Conservation (phyloP, 2,113 vertebrate genomes). For the Ceuthmochares aereus region DNA sequence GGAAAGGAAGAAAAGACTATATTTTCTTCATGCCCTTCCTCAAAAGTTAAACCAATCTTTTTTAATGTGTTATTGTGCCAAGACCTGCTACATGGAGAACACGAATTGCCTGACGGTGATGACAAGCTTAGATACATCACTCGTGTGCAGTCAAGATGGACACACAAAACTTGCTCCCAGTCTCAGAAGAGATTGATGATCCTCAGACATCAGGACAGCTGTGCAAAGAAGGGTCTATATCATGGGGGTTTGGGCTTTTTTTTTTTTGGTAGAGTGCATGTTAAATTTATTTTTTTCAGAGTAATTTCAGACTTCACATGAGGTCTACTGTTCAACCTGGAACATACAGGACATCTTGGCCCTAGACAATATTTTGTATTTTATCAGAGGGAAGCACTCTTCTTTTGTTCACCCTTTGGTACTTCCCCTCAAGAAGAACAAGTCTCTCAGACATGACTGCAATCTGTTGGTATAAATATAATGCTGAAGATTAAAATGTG, state of each 20-base stretch:
- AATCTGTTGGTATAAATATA: background rate
- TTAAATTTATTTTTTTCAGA: background rate
- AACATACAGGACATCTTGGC: background rate
- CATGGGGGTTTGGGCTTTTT: background rate
- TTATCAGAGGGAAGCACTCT: background rate
- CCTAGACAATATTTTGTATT: background rate
- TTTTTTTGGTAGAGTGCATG: background rate
- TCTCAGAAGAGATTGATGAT: background rate
- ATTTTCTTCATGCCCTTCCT: background rate
- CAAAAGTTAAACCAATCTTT: background rate
- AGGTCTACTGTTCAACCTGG: background rate
- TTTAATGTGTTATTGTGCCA: background rate
- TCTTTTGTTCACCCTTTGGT: background rate
- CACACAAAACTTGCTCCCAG: background rate
- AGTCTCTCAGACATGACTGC: background rate
- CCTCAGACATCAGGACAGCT: background rate
- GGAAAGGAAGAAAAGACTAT: background rate
- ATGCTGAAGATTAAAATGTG: background rate
- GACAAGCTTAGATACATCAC: background rate
- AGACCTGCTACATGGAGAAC: background rate
- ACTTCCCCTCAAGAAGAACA: background rate
- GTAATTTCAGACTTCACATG: background rate
- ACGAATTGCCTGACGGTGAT: background rate
- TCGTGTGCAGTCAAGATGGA: rapidly evolving
- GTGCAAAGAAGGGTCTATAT: background rate